These are phyloP conservation scores for Malaclemys terrapin DNA, from an alignment of 2,113 vertebrate genomes.

Conservation along the genomic window DNA sequence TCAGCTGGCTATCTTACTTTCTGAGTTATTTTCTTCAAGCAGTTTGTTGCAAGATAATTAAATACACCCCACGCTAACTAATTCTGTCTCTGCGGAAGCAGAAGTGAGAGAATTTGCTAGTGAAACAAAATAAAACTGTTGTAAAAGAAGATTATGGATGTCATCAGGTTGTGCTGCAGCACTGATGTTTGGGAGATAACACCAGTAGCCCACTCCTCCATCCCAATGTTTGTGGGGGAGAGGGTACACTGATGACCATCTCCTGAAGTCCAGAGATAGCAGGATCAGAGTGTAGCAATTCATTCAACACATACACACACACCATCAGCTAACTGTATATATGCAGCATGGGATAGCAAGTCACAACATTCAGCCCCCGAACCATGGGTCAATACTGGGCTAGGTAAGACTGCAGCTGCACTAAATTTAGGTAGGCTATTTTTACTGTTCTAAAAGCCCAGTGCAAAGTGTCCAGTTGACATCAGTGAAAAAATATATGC, in stretches of 20 bases:
- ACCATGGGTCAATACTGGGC: background rate
- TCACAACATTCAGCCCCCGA: background rate
- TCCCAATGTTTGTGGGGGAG: background rate
- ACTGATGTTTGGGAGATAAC: background rate
- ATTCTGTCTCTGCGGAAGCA: background rate
- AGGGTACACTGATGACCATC: background rate
- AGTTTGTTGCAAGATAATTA: background rate
- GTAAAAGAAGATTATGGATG: background rate
- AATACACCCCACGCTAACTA: background rate
- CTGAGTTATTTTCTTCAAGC: conserved; percentile 6
- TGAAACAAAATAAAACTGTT: conserved; percentile 18
- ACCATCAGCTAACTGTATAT: background rate
- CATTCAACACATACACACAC: background rate
- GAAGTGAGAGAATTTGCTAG: background rate
- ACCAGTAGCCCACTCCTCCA: background rate
- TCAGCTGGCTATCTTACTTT: background rate
- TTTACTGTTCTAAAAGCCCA: background rate
- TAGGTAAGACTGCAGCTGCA: background rate
- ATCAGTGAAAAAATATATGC: background rate
- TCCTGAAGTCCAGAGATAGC: background rate
- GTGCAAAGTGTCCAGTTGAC: background rate
- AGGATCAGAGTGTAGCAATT: background rate
- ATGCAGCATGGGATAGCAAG: background rate
- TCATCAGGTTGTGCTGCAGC: background rate
- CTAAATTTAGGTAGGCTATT: background rate